Conservation (phyloP, 2,888 invertebrate species). For the Trissoscelio sp. region DNA sequence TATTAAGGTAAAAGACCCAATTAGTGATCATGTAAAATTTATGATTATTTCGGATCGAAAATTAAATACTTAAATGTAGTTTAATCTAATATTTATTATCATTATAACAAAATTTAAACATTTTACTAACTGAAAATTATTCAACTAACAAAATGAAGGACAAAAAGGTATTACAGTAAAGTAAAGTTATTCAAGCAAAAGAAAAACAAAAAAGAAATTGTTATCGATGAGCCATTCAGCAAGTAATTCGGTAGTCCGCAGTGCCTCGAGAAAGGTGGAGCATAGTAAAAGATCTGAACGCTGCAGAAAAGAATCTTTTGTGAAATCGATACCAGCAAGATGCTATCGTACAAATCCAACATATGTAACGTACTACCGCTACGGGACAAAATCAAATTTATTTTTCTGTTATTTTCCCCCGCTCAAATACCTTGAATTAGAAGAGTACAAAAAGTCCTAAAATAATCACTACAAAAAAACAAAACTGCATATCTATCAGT, state of each 20-base stretch:
- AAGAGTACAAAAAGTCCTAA: not conserved
- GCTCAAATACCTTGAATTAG: not conserved
- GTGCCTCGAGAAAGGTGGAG: constrained; percentile 71
- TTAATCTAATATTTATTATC: no score
- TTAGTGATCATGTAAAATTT: no score
- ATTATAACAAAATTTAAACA: no score
- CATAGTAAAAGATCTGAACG: constrained; percentile 64
- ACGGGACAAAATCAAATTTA: constrained; percentile 80
- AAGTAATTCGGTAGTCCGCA: constrained; percentile 76
- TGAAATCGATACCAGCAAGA: constrained; percentile 82
- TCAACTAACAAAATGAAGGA: not conserved
- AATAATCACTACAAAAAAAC: not conserved
- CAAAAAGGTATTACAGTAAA: not conserved
- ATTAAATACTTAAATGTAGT: no score
- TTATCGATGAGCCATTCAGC: constrained; percentile 72
- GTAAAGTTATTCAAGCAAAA: not conserved
- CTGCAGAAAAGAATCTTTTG: constrained; percentile 76
- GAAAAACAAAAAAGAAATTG: constrained; percentile 11
- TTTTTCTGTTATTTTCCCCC: constrained; percentile 72
- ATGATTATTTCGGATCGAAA: no score
- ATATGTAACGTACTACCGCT: constrained; percentile 83
- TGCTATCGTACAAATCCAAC: constrained; percentile 81
- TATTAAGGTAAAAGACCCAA: no score
- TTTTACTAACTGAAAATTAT: constrained; percentile 7
- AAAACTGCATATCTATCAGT: not conserved